A percentile compares a stretch with the other conserved stretches of the same genome.
Evolutionary conservation across 2,797 vertebrate species (phyloP).

Genomic region (Phrynocephalus forsythii): DNA sequence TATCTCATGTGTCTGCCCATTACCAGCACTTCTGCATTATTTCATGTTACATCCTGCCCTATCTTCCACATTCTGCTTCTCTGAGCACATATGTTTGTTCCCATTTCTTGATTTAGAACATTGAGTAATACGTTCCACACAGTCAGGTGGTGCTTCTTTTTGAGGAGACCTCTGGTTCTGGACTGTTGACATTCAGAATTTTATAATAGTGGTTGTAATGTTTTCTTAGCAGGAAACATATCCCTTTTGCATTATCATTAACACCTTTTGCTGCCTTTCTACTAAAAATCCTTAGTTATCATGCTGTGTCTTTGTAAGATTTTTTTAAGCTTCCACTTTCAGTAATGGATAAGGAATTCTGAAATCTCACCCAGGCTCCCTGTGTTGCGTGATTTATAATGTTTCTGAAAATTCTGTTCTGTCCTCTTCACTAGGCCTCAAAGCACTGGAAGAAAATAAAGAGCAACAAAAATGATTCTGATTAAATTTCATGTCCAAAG

Average conservation of each 20-base stretch:
- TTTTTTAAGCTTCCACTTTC: not conserved
- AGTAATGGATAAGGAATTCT: not conserved
- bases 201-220: no score
- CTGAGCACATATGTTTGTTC: not conserved
- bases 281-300: no score
- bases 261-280: no score
- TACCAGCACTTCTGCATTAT: not conserved
- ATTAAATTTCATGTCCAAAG: no score
- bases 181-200: no score
- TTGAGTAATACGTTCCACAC: not conserved
- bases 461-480: no score
- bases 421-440: no score
- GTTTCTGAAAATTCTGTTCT: not conserved
- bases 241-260: not conserved
- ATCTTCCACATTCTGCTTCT: not conserved
- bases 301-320: not conserved
- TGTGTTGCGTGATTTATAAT: not conserved
- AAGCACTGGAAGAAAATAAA: no score
- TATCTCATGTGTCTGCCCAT: not conserved
- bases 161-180: not conserved
- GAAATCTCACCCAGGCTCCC: not conserved
- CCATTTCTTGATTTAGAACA: not conserved
- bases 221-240: no score
- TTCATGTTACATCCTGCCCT: conserved; percentile 1
- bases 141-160: no score